Conservation (phyloP, 2,888 invertebrate genomes). For the Athalia circularis region DNA sequence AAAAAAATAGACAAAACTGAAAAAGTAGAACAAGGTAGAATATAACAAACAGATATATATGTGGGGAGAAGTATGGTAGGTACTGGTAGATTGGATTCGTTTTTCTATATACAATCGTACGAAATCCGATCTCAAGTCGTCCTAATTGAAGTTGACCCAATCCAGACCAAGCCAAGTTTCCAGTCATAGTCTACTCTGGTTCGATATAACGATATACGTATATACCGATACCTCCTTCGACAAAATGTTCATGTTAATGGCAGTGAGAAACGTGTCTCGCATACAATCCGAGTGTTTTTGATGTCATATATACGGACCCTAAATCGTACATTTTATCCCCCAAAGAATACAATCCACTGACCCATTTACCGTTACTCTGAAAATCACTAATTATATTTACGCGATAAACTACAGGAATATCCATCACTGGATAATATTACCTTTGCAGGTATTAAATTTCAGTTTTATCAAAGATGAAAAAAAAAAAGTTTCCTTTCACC, state of each 20-base stretch:
- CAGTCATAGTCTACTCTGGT: background rate
- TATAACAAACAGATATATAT: no score
- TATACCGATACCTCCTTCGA: background rate
- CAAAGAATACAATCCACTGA: no score
- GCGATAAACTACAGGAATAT: no score
- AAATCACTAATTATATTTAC: no score
- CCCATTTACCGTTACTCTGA: no score
- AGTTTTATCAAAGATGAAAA: no score
- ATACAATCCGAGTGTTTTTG: conserved; percentile 2
- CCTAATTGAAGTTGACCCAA: conserved; percentile 30
- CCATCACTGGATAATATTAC: no score
- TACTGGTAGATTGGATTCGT: conserved; percentile 33
- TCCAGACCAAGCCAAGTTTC: background rate
- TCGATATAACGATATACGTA: background rate
- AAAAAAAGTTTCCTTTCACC: no score
- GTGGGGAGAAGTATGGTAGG: background rate
- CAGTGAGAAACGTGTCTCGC: conserved; percentile 26
- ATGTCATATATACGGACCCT: background rate
- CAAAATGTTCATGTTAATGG: conserved; percentile 25
- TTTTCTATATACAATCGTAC: background rate
- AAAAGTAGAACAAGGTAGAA: conserved; percentile 23
- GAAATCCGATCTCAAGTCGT: conserved; percentile 34
- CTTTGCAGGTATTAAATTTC: no score
- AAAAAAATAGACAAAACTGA: background rate
- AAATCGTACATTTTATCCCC: background rate